These are phyloP conservation scores for Melanotaenia nigrans DNA, from an alignment of 2,797 vertebrate species.

Conservation along the genomic window DNA sequence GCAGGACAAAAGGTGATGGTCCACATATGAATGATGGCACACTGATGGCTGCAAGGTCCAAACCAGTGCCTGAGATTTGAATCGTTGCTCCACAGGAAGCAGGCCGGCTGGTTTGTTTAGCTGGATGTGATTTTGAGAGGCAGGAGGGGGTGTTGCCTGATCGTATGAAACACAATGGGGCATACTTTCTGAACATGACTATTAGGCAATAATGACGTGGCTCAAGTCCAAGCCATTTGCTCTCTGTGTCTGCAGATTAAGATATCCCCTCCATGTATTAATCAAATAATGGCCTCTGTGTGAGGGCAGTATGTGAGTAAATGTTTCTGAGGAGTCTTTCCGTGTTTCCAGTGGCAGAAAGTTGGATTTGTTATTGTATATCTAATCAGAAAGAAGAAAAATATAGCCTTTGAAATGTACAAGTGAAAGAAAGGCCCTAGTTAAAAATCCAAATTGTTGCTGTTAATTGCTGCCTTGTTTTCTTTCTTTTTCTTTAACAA, in stretches of 20 bases:
- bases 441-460: constrained; percentile 36
- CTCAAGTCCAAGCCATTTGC: constrained; percentile 77
- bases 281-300: constrained; percentile 71
- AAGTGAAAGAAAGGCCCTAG: constrained; percentile 20
- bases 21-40: constrained; percentile 86
- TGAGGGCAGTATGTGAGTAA: constrained; percentile 59
- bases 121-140: constrained; percentile 85
- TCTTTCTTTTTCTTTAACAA: constrained; percentile 25
- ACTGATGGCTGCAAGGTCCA: constrained; percentile 83
- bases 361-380: constrained; percentile 15
- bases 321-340: constrained; percentile 46
- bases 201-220: constrained; percentile 85
- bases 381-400: constrained; percentile 22
- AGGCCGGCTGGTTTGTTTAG: constrained; percentile 83
- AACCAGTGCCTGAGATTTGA: constrained; percentile 84
- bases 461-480: constrained; percentile 7
- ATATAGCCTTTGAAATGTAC: constrained; percentile 4
- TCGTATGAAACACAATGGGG: constrained; percentile 83
- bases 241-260: constrained; percentile 78
- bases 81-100: constrained; percentile 81
- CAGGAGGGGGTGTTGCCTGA: constrained; percentile 81
- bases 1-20: constrained; percentile 76
- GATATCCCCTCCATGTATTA: constrained; percentile 77
- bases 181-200: constrained; percentile 83
- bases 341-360: constrained; percentile 16